phyloP scores from a whole-genome alignment of 2,797 vertebrate genomes.

The Denticeps clupeoides region DNA sequence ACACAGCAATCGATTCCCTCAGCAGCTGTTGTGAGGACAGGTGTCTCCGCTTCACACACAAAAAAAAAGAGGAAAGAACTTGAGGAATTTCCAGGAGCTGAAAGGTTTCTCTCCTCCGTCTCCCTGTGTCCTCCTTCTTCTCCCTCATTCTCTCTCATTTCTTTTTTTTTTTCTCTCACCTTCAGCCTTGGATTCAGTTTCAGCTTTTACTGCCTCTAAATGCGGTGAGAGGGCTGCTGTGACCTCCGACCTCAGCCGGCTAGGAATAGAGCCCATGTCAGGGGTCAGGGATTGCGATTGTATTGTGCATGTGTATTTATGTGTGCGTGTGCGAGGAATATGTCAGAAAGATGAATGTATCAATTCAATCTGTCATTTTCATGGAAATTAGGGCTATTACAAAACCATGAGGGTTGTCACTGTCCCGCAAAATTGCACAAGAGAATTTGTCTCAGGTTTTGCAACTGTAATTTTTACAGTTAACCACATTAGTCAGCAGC shows the following conservation, averaged over 20 bases:
- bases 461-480: too few species aligned
- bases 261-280: constrained; percentile 56
- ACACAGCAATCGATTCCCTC: constrained; percentile 34
- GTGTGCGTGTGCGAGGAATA: too few species aligned
- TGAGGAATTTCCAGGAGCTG: constrained; percentile 24
- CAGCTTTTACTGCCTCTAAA: constrained; percentile 61
- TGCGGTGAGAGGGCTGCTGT: constrained; percentile 38
- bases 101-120: constrained; percentile 2
- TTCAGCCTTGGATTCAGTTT: constrained; percentile 63
- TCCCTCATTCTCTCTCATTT: constrained; percentile 9
- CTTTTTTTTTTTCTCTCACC: constrained; percentile 39
- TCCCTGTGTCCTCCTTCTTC: not conserved
- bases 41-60: constrained; percentile 42
- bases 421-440: too few species aligned
- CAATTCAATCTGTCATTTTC: too few species aligned
- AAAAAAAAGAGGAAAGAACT: constrained; percentile 38
- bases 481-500: too few species aligned
- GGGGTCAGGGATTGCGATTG: constrained; percentile 38
- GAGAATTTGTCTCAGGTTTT: too few species aligned
- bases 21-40: constrained; percentile 48
- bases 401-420: too few species aligned
- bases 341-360: too few species aligned
- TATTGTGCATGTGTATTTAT: constrained; percentile 26
- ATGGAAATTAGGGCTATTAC: too few species aligned
- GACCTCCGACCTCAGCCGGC: constrained; percentile 51